Percentiles rank a stretch among this genome's conserved stretches.
Conservation (phyloP, 2,888 invertebrate genomes). For the Tetragonula carbonaria region DNA sequence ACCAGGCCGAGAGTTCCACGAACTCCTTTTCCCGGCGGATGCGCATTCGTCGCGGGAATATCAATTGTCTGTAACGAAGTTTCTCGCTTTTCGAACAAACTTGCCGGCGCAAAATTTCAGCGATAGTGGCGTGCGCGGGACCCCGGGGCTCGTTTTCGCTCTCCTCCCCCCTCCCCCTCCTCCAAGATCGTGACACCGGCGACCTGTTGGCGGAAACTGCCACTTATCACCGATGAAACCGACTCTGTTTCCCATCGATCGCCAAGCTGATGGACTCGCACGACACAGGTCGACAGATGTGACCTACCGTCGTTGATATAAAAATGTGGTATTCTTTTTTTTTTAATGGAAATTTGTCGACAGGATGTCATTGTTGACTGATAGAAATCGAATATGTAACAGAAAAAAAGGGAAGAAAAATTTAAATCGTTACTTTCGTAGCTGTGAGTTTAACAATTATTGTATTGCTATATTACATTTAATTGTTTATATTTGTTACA, state of each 20-base stretch:
- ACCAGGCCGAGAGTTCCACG: conserved; percentile 71
- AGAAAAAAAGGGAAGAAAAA: background rate
- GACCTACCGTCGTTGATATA: background rate
- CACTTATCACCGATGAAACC: background rate
- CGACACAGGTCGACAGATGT: background rate
- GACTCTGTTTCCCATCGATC: background rate
- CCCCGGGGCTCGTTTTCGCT: background rate
- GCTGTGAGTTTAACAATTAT: background rate
- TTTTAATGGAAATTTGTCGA: background rate
- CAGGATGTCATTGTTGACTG: background rate
- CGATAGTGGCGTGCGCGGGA: background rate
- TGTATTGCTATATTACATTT: too few species aligned
- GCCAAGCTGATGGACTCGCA: background rate
- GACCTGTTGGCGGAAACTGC: background rate
- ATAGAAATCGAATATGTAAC: background rate
- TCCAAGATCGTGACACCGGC: background rate
- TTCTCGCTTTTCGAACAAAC: conserved; percentile 50
- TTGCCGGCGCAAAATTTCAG: conserved; percentile 30
- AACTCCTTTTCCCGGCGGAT: conserved; percentile 66
- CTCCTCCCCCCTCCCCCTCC: too few species aligned
- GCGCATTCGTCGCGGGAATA: conserved; percentile 62
- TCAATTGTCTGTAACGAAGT: conserved; percentile 67
- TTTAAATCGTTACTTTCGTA: background rate
- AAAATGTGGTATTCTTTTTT: background rate
- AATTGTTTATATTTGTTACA: too few species aligned